Conservation (phyloP, 2,888 invertebrate genomes). For the Siphlonurus alternatus region DNA sequence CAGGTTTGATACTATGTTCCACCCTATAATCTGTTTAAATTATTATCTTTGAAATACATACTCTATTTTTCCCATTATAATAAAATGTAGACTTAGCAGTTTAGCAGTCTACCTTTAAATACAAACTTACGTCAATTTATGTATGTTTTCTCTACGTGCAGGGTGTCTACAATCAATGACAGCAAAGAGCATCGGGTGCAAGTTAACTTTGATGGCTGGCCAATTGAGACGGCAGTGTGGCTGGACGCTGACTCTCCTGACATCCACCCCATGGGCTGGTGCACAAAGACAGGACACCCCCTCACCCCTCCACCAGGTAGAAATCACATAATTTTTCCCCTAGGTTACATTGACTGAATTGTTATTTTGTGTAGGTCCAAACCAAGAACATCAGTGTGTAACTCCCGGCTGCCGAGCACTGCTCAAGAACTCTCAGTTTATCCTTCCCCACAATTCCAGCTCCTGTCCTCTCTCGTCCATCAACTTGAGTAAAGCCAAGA, state of each 20-base stretch:
- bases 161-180: constrained; percentile 67
- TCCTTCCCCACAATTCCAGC: not conserved
- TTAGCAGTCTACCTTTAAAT: no score
- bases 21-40: no score
- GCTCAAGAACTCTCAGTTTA: not conserved
- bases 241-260: constrained; percentile 80
- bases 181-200: constrained; percentile 39
- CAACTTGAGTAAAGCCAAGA: not conserved
- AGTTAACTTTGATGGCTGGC: constrained; percentile 82
- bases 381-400: not conserved
- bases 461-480: not conserved
- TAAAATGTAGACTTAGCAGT: no score
- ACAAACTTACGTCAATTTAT: no score
- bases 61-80: no score
- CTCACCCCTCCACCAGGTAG: constrained; percentile 68
- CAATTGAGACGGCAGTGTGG: constrained; percentile 68
- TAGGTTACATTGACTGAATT: not conserved
- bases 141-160: no score
- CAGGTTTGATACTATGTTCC: no score
- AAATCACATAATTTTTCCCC: constrained; percentile 18
- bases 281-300: constrained; percentile 71
- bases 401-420: not conserved
- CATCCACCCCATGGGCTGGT: constrained; percentile 86
- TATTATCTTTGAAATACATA: no score
- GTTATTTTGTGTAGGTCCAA: not conserved